Evolutionary conservation across 2,888 invertebrate species (phyloP).

Genomic region (Schizaphis graminum): DNA sequence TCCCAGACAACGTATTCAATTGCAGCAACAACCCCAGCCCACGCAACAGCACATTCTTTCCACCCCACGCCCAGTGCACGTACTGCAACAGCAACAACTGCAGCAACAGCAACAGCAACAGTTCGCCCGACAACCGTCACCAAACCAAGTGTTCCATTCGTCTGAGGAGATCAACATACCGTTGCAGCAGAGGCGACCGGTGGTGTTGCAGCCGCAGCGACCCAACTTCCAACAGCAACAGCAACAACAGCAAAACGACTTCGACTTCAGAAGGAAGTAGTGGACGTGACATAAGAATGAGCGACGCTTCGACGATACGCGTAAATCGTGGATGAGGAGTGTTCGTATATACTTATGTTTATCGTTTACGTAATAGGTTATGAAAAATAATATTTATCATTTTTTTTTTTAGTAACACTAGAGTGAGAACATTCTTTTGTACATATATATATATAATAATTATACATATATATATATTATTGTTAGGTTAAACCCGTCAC

Average conservation of each 20-base stretch:
- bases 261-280: slow-evolving; percentile 53
- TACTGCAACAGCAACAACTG: slow-evolving; percentile 67
- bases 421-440: not conserved
- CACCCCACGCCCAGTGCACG: slow-evolving; percentile 79
- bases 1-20: slow-evolving; percentile 69
- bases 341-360: not conserved
- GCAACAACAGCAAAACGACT: slow-evolving; percentile 51
- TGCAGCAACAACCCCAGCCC: slow-evolving; percentile 70
- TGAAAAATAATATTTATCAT: slow-evolving; percentile 38
- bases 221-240: slow-evolving; percentile 42
- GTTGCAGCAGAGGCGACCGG: slow-evolving; percentile 83
- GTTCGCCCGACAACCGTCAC: slow-evolving; percentile 72
- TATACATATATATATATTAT: not conserved
- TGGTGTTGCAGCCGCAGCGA: slow-evolving; percentile 23
- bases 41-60: slow-evolving; percentile 73
- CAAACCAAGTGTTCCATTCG: slow-evolving; percentile 83
- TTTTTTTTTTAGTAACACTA: not conserved
- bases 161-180: slow-evolving; percentile 91
- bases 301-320: not conserved
- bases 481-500: not conserved
- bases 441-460: not conserved
- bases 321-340: not conserved
- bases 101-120: slow-evolving; percentile 68
- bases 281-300: not conserved
- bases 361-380: slow-evolving; percentile 7